Evolutionary conservation across 2,113 vertebrate genomes (phyloP), one percentile per base, ranked within the genome.

Genomic region (Pachyramphus minor): DNA sequence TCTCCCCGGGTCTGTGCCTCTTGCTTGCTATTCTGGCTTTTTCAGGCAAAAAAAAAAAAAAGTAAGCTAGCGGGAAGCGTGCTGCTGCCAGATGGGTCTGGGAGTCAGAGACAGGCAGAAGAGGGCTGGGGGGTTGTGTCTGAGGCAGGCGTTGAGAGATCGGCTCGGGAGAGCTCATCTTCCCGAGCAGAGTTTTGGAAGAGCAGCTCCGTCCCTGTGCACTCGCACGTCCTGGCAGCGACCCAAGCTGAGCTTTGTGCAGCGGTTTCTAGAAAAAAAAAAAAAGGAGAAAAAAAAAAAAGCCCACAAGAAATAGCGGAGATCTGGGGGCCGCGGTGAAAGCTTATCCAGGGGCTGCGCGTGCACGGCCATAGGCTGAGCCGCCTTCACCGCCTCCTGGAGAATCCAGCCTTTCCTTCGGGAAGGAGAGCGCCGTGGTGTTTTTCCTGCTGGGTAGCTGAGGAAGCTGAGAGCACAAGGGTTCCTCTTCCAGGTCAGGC

Each of bases 401-500:
- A 49, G 53, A 89, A 5, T 2, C 71, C 69, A 75, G 91, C 33
- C 72, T 22, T 49, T 63, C 72, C 31, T 31, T 76, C 5, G 56
- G 71, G 75, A 71, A 78, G 90, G 35, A 41, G 35, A 41, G 35
- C 24, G 2, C 47, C 8, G 67, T 3, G 52, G 53, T 92, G 87
- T 19, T 96, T 90, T 96, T 90, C 90, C 88, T 90, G 84, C 89
- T 84, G 90, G 76, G 87, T 18, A 92, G 93, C 50, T 27, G 66
- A 73, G 91, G 94, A 89, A 89, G 80, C 96, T 30, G 69, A 27
- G 62, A 80, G 76, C 58, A 4, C 37, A 1, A 30, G 52, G 37
- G 73, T 95, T 96, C 90, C 74, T 94, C 95, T 96, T 96, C 90
- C 95, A 94, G 95, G 95, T 96, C 88, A 89, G 62, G 84, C 73